These are phyloP conservation scores for Scotopteryx bipunctaria DNA, from an alignment of 2,888 invertebrate species.

Conservation along the genomic window DNA sequence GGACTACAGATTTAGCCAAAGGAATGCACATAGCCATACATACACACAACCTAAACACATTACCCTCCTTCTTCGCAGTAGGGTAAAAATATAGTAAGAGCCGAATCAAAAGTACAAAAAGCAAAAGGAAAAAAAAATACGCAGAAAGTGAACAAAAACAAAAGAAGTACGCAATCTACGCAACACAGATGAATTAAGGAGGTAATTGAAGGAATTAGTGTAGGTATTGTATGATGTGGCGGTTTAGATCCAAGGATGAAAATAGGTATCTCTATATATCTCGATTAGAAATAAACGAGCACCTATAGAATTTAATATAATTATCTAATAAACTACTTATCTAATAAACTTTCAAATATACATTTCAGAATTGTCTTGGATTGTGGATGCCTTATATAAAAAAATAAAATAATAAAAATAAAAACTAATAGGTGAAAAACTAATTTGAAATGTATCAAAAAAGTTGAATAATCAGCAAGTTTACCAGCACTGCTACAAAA, in stretches of 20 bases:
- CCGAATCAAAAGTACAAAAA: neutral
- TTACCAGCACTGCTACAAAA: neutral
- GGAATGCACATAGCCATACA: too few species aligned
- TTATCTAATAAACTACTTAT: too few species aligned
- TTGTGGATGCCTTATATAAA: too few species aligned
- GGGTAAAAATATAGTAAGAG: too few species aligned
- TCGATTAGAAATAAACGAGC: too few species aligned
- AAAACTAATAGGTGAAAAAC: too few species aligned
- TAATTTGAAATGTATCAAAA: too few species aligned
- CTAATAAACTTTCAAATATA: neutral
- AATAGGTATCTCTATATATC: conserved; percentile 17
- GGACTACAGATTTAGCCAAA: too few species aligned
- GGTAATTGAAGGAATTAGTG: conserved; percentile 49
- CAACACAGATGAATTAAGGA: conserved; percentile 43
- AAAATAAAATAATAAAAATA: too few species aligned
- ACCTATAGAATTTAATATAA: too few species aligned
- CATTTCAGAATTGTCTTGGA: neutral
- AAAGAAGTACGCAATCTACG: conserved; percentile 17
- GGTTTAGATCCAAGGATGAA: neutral
- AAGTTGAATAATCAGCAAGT: neutral
- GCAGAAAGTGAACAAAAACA: neutral
- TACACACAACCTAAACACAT: too few species aligned
- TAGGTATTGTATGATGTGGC: conserved; percentile 2
- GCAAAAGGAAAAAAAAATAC: neutral
- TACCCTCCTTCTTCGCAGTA: too few species aligned